phyloP scores from a whole-genome alignment of 2,888 invertebrate species.

The Eumerus sabulonum region DNA sequence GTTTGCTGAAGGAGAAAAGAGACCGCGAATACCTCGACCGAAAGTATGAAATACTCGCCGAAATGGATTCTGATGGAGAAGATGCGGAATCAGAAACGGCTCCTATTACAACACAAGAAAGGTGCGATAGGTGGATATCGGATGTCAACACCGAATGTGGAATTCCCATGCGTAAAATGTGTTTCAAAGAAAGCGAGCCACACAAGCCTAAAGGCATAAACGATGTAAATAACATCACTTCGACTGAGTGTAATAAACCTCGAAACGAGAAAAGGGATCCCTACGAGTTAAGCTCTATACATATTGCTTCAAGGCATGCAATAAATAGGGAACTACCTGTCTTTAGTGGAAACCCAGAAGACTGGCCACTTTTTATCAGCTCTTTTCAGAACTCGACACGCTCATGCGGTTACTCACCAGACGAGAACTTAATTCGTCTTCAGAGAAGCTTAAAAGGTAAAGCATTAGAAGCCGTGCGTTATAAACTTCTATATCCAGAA shows the following conservation, averaged over 20 bases:
- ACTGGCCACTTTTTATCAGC: constrained; percentile 6
- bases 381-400: neutral
- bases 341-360: constrained; percentile 21
- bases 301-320: neutral
- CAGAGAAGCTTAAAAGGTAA: constrained; percentile 18
- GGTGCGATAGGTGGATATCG: constrained; percentile 16
- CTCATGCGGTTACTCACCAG: neutral
- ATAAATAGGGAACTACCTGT: constrained; percentile 1
- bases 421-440: neutral
- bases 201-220: too few relatives aligned
- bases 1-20: constrained; percentile 20
- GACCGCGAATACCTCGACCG: constrained; percentile 10
- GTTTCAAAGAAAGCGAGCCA: neutral
- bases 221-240: too few relatives aligned
- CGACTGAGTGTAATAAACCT: too few relatives aligned
- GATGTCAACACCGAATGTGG: constrained; percentile 8
- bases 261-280: neutral
- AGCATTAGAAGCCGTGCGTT: constrained; percentile 20
- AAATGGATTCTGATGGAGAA: constrained; percentile 7
- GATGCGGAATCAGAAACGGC: too few relatives aligned
- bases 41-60: constrained; percentile 27
- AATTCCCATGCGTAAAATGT: neutral
- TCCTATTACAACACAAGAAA: constrained; percentile 6
- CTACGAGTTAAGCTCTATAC: neutral
- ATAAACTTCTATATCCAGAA: neutral